Evolutionary conservation across 2,113 vertebrate genomes (phyloP).

Genomic region (Cyanistes caeruleus): DNA sequence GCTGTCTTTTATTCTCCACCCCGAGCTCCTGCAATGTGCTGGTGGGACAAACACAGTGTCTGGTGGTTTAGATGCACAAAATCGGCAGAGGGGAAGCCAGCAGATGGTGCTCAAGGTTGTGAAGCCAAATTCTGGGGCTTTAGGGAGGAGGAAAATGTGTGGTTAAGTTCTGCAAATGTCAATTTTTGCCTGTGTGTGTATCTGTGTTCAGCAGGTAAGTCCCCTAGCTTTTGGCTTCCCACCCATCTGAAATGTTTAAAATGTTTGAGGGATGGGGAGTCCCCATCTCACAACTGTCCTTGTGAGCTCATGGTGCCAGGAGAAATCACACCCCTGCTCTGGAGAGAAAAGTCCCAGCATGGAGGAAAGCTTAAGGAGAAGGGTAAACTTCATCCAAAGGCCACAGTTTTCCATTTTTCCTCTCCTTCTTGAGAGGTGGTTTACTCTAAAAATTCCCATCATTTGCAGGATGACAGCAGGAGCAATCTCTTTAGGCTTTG

Average conservation of each 20-base stretch:
- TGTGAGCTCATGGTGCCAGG: background rate
- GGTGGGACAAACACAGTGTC: background rate
- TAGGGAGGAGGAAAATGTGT: background rate
- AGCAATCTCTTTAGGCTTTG: background rate
- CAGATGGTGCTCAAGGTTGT: conserved; percentile 59
- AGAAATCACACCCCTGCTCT: background rate
- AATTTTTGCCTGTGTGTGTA: background rate
- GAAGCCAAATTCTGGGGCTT: background rate
- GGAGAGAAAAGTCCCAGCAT: background rate
- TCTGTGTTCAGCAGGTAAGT: background rate
- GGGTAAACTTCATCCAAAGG: background rate
- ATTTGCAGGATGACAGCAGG: background rate
- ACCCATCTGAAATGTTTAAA: background rate
- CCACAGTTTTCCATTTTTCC: background rate
- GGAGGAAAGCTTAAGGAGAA: background rate
- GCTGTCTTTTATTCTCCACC: background rate
- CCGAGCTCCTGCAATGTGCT: background rate
- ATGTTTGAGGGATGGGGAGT: background rate
- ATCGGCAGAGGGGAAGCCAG: background rate
- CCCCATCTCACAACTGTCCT: background rate
- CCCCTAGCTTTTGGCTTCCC: background rate
- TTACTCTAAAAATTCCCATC: background rate
- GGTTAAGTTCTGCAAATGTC: background rate
- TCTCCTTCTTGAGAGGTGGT: background rate
- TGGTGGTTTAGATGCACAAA: background rate